These are phyloP conservation scores for Esperia sulphurella DNA, from an alignment of 2,888 invertebrate species.

Conservation along the genomic window DNA sequence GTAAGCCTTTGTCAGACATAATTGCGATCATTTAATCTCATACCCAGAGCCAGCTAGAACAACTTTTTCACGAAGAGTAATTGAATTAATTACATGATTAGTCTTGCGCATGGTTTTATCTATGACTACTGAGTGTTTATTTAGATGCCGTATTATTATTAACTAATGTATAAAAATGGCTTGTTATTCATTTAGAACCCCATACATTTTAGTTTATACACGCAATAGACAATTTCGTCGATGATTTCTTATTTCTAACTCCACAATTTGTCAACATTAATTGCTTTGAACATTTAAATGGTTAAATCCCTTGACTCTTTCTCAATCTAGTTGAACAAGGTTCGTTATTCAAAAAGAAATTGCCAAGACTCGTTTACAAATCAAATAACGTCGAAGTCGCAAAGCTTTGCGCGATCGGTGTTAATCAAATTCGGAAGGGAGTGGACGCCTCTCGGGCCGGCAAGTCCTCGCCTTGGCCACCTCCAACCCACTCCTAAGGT, in stretches of 20 bases:
- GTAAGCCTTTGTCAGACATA: conserved; percentile 19
- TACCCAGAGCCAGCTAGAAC: conserved; percentile 30
- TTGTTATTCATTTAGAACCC: neutral
- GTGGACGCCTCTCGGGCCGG: conserved; percentile 6
- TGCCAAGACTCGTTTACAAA: conserved; percentile 18
- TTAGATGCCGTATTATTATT: neutral
- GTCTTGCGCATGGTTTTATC: conserved; percentile 25
- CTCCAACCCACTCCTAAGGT: conserved; percentile 19
- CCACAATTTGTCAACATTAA: neutral
- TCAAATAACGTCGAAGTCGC: conserved; percentile 19
- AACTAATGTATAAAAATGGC: neutral
- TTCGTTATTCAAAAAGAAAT: neutral
- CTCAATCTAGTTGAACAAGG: neutral
- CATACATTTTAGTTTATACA: neutral
- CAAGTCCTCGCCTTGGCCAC: conserved; percentile 22
- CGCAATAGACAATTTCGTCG: neutral
- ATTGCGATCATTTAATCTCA: conserved; percentile 31
- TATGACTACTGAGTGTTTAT: conserved; percentile 13
- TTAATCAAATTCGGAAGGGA: conserved; percentile 21
- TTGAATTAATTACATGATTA: conserved; percentile 43
- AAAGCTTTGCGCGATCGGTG: conserved; percentile 10
- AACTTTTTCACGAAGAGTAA: conserved; percentile 39
- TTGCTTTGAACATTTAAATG: neutral
- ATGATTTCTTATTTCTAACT: neutral
- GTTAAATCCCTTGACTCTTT: neutral